Evolutionary conservation across 2,113 vertebrate species (phyloP).

Genomic region (Microcebus tavaratra): DNA sequence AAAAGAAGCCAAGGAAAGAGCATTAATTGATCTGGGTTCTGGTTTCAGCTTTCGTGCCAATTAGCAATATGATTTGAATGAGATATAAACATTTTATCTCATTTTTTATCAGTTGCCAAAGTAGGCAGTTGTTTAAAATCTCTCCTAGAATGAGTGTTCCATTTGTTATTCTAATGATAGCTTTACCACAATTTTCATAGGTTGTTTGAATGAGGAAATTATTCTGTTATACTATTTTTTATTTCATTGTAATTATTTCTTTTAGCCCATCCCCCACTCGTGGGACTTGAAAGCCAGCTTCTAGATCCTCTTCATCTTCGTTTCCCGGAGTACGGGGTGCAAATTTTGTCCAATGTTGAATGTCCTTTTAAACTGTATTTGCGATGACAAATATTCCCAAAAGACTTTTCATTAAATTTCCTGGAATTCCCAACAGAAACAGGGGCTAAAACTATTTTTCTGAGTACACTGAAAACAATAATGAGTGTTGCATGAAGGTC

Average conservation of each 20-base stretch:
- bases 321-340: not conserved
- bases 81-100: not conserved
- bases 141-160: not conserved
- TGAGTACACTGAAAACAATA: not conserved
- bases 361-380: not conserved
- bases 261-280: not conserved
- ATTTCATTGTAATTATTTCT: not conserved
- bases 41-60: not conserved
- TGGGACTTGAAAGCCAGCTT: too few species aligned
- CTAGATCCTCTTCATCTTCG: not conserved
- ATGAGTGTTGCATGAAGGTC: not conserved
- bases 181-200: not conserved
- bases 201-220: not conserved
- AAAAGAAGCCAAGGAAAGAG: not conserved
- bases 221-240: not conserved
- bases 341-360: not conserved
- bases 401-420: not conserved
- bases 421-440: constrained; percentile 56
- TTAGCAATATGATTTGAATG: not conserved
- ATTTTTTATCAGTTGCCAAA: not conserved
- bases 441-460: constrained; percentile 60
- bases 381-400: not conserved
- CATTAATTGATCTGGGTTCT: not conserved
- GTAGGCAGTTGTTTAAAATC: not conserved
- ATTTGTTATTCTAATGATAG: not conserved